A percentile compares a stretch with the other conserved stretches of the same genome.
Conservation (phyloP, 2,113 vertebrate genomes). For the Neodon shergylaensis region DNA sequence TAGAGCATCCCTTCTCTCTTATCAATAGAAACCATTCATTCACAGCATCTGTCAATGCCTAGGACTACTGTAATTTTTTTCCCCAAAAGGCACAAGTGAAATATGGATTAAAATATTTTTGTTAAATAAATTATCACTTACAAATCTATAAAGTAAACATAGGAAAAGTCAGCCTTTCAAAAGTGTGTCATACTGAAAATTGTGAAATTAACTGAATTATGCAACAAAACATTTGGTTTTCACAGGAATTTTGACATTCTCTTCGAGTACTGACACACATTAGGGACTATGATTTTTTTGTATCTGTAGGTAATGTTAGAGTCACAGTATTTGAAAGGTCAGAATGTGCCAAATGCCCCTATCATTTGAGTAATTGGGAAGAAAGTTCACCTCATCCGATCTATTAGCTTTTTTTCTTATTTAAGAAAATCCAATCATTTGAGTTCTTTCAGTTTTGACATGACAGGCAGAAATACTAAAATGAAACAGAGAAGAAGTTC, state of each 20-base stretch:
- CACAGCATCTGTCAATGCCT: constrained; percentile 56
- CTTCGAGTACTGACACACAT: neutral
- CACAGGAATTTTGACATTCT: constrained; percentile 28
- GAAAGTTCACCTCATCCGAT: neutral
- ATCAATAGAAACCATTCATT: constrained; percentile 66
- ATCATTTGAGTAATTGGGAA: neutral
- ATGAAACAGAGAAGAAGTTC: neutral
- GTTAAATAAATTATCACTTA: constrained; percentile 63
- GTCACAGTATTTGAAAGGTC: constrained; percentile 31
- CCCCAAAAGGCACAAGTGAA: constrained; percentile 29
- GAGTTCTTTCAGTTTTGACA: neutral
- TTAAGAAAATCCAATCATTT: constrained; percentile 9
- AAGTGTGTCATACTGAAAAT: neutral
- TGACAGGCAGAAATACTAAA: constrained; percentile 33
- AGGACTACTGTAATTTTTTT: constrained; percentile 29
- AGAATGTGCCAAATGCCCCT: constrained; percentile 1
- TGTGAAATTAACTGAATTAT: constrained; percentile 42
- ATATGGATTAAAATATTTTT: constrained; percentile 56
- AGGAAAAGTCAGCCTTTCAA: constrained; percentile 39
- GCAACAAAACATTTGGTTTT: constrained; percentile 48
- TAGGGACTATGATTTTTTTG: constrained; percentile 34
- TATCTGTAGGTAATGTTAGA: constrained; percentile 24
- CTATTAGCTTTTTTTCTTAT: neutral
- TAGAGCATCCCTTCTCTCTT: constrained; percentile 43
- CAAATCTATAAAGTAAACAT: constrained; percentile 36